phyloP scores from a whole-genome alignment of 2,797 vertebrate genomes.

The Novumbra hubbsi region DNA sequence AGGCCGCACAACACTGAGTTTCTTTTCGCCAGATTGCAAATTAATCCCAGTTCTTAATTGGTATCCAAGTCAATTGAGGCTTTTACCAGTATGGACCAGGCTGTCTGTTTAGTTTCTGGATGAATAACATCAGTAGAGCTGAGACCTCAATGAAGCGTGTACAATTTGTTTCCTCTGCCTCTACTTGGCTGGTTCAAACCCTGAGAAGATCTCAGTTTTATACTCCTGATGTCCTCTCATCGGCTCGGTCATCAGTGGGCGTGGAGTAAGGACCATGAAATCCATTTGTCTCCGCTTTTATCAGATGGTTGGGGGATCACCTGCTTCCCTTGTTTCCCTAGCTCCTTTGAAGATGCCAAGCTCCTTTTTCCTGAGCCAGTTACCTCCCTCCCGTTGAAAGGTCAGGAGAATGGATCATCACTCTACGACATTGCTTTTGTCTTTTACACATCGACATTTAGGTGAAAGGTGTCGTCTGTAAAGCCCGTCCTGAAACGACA shows the following conservation, averaged over 20 bases:
- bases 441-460: neutral
- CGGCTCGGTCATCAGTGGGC: no score
- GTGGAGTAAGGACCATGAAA: no score
- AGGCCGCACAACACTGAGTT: neutral
- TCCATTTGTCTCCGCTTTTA: neutral
- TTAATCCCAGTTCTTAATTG: neutral
- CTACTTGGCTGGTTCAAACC: neutral
- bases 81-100: neutral
- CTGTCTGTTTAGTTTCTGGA: neutral
- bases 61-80: neutral
- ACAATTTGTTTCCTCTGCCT: neutral
- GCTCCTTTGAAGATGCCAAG: neutral
- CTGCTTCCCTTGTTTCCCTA: neutral
- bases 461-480: neutral
- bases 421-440: neutral
- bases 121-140: neutral
- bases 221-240: no score
- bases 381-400: neutral
- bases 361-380: neutral
- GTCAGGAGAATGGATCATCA: neutral
- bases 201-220: neutral
- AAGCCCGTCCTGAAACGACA: neutral
- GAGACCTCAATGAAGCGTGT: neutral
- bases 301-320: neutral
- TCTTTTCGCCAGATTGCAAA: neutral